phyloP scores from a whole-genome alignment of 2,797 vertebrate species.

The Schizothorax lantsangensis region DNA sequence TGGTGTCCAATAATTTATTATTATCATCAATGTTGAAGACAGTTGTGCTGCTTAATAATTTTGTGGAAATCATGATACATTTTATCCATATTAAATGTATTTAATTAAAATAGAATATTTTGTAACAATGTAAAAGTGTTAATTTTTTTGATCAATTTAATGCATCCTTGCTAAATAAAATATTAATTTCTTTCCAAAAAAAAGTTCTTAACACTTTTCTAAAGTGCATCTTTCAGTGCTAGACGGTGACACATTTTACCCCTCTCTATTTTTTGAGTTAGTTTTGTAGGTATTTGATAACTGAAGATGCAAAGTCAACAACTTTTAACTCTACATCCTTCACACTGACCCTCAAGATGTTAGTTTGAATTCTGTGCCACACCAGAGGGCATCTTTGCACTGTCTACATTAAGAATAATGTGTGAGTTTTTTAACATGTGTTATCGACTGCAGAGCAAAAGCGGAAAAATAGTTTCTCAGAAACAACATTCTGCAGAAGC shows the following conservation, averaged over 20 bases:
- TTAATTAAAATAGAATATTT: no score
- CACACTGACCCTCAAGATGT: background rate
- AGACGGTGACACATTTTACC: background rate
- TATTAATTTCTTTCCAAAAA: background rate
- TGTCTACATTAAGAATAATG: background rate
- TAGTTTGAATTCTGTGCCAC: background rate
- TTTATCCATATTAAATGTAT: no score
- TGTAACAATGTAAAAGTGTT: no score
- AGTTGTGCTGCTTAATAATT: background rate
- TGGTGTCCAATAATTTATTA: background rate
- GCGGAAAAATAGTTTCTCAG: background rate
- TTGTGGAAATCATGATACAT: background rate
- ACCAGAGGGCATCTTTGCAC: constrained; percentile 30
- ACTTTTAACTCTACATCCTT: constrained; percentile 13
- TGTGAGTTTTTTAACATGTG: background rate
- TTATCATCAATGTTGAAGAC: background rate
- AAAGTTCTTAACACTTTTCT: background rate
- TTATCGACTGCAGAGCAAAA: constrained; percentile 31
- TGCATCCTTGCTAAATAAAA: background rate
- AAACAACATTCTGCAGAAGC: constrained; percentile 18
- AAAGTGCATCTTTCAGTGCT: background rate
- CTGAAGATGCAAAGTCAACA: background rate
- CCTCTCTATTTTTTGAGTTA: background rate
- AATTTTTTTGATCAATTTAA: no score
- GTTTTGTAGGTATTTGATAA: background rate